Base-by-base conservation (phyloP, 2,113 vertebrate species). In the Bettongia penicillata region DNA sequence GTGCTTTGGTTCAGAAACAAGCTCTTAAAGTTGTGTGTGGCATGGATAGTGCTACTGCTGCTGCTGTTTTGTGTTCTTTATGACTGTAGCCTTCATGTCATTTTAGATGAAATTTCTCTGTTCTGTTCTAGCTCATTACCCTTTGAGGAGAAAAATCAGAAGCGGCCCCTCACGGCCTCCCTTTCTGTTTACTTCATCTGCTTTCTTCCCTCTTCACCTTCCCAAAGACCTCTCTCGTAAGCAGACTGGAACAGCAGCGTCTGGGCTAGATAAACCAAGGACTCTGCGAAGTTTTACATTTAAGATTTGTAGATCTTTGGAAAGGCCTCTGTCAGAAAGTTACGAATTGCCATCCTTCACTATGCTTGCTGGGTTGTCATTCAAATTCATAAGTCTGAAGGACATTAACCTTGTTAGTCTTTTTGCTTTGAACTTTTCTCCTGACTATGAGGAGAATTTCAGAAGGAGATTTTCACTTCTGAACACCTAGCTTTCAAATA, bases 351-450 rank as follows among this genome's bases (percentile, higher is more conserved):
- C 84, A 31, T 92, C 77, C 51, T 92, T 97, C 89, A 94, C 11
- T 93, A 94, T 89, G 95, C 94, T 90, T 94, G 53, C 23, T 93
- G 53, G 48, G 53, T 89, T 95, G 89, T 91, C 61, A 49, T 89
- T 93, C 91, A 53, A 93, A 95, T 94, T 91, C 55, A 53, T 95
- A 48, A 91, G 51, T 68, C 90, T 93, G 51, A 84, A 91, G 28
- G 16, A 50, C 8, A 93, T 91, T 92, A 24, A 92, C 31, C 91
- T 53, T 61, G 37, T 92, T 93, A 68, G 25, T 94, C 49, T 68
- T 43, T 92, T 93, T 96, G 50, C 50, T 89, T 84, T 53, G 31
- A 91, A 16, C 50, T 91, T 89, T 89, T 94, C 23, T 90, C 50
- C 84, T 94, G 43, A 53, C 28, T 55, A 61, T 90, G 92, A 24